Evolutionary conservation across 2,113 vertebrate species (phyloP).

Genomic region (Andinoacara biseriatus): DNA sequence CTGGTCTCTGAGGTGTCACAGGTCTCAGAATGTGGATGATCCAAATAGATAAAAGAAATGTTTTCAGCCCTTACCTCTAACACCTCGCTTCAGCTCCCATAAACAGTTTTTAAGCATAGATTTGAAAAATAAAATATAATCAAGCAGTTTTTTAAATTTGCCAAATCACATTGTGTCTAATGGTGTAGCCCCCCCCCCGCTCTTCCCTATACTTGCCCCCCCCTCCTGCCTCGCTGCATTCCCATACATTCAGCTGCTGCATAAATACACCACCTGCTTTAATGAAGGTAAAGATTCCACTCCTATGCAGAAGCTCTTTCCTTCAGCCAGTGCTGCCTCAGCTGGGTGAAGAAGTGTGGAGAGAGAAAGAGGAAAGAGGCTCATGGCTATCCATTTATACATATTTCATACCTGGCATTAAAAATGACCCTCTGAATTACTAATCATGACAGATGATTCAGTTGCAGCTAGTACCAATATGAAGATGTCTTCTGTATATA

Average conservation of each 20-base stretch:
- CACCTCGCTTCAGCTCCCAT: conserved; percentile 70
- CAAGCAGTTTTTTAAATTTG: conserved; percentile 74
- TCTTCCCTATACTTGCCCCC: conserved; percentile 8
- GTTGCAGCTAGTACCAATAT: conserved; percentile 36
- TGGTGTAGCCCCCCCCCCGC: conserved; percentile 62
- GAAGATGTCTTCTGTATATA: conserved; percentile 49
- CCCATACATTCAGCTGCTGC: conserved; percentile 74
- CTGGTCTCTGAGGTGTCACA: conserved; percentile 50
- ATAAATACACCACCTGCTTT: conserved; percentile 84
- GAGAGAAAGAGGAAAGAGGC: conserved; percentile 49
- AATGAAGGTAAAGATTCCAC: conserved; percentile 77
- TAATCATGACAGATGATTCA: conserved; percentile 67
- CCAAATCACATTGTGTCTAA: conserved; percentile 84
- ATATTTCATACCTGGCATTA: conserved; percentile 79
- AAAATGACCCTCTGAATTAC: conserved; percentile 70
- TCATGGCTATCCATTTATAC: conserved; percentile 79
- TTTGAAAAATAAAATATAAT: conserved; percentile 85
- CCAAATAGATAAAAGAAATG: conserved; percentile 25
- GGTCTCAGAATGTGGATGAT: conserved; percentile 81
- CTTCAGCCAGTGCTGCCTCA: conserved; percentile 79
- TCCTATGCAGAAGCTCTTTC: conserved; percentile 76
- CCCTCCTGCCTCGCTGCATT: conserved; percentile 28
- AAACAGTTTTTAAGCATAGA: conserved; percentile 82
- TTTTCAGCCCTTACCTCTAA: conserved; percentile 29
- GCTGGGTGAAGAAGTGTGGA: conserved; percentile 76